Evolutionary conservation across 2,797 vertebrate genomes (phyloP).

Genomic region (Babyrousa celebensis): DNA sequence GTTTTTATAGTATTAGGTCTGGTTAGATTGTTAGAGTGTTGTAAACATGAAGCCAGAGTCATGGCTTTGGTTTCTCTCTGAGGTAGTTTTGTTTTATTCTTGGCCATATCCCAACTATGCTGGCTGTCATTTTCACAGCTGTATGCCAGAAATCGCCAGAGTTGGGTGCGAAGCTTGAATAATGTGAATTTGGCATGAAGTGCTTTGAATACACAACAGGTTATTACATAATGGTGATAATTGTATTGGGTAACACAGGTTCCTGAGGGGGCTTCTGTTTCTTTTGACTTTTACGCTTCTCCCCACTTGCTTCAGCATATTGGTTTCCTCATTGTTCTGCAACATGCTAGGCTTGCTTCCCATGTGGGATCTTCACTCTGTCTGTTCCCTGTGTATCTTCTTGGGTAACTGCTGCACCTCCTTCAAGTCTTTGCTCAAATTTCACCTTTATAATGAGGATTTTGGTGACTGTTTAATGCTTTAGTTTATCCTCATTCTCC

Average conservation of each 20-base stretch:
- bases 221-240: not conserved
- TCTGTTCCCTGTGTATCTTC: not conserved
- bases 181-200: not conserved
- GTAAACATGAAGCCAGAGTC: not conserved
- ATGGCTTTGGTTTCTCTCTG: constrained; percentile 17
- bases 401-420: not conserved
- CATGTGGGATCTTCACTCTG: not conserved
- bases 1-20: not conserved
- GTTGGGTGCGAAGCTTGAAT: not conserved
- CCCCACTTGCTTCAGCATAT: not conserved
- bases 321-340: not conserved
- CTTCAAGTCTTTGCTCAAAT: constrained; percentile 8
- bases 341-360: not conserved
- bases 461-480: not conserved
- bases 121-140: constrained; percentile 3
- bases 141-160: not conserved
- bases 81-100: constrained; percentile 4
- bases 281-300: not conserved
- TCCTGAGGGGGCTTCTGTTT: not conserved
- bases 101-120: not conserved
- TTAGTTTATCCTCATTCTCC: not conserved
- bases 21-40: constrained; percentile 1
- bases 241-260: not conserved
- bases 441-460: not conserved
- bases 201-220: not conserved